phyloP scores from a whole-genome alignment of 2,888 invertebrate species.

The Conus canariensis region DNA sequence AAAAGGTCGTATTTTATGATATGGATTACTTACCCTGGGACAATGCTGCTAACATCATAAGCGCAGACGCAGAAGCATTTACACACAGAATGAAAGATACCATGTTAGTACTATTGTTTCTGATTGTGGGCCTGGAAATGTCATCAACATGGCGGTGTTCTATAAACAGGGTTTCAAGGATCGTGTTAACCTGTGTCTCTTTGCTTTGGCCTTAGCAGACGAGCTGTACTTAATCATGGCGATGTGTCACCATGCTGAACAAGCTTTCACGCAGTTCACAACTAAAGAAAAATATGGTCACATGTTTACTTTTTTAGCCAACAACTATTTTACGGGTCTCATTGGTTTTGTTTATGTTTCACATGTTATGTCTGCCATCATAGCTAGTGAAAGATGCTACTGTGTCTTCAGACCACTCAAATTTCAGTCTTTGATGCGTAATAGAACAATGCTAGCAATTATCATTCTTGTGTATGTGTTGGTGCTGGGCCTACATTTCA shows the following conservation, averaged over 20 bases:
- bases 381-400: slow-evolving; percentile 1
- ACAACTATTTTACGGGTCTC: background rate
- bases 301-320: background rate
- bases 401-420: background rate
- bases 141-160: slow-evolving; percentile 22
- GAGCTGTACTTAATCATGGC: background rate
- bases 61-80: background rate
- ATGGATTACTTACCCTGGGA: background rate
- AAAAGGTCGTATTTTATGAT: background rate
- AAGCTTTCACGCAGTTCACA: background rate
- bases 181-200: slow-evolving; percentile 22
- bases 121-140: background rate
- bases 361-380: background rate
- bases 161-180: slow-evolving; percentile 15
- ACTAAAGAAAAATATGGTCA: background rate
- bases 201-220: background rate
- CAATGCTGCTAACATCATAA: background rate
- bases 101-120: background rate
- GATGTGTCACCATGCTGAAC: background rate
- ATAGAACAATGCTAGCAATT: background rate
- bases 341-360: background rate
- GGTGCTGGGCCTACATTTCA: background rate
- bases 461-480: background rate
- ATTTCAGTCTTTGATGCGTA: background rate
- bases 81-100: background rate